Base-by-base conservation (phyloP, 1,140 invertebrate genomes). In the Bombus vancouverensis region DNA sequence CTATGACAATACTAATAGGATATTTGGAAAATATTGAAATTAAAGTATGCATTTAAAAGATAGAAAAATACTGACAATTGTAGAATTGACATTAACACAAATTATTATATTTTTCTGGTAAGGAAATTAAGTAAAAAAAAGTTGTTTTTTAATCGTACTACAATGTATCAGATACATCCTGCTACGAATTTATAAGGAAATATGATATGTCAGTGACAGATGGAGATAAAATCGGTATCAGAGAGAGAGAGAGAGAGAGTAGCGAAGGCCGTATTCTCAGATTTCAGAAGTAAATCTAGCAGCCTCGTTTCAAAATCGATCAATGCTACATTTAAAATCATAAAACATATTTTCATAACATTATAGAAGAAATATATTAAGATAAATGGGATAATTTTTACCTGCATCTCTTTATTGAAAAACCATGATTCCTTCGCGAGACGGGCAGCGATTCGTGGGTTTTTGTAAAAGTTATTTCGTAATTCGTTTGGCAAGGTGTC, bases 371-470 rank as follows among this genome's bases (percentile, higher is more conserved):
- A 5, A 34, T 4, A 25, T 32, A 10, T 13, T 25, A 53, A 53
- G 25, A 47, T 25, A 25, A 53, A 74, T 0, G 6, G 18, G 66
- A 76, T 42, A 71, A 12, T 77, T 68, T 85, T 68, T 86, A 94
- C 94, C 74, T 96, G 97, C 93, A 96, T 96, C 93, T 98, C 97
- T 91, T 97, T 97, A 75, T 96, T 95, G 0, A 96, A 95, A 78
- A 97, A 96, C 97, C 97, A 97, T 3, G 97, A 97, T 89, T 97
- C 97, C 89, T 97, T 96, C 2, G 97, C 97, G 10, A 98, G 94
- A 2, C 95, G 96, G 25, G 96, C 96, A 25, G 97, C 97, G 13
- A 97, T 96, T 12, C 94, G 92, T 0, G 97, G 97, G 94, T 98
- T 97, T 88, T 97, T 97, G 91, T 97, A 98, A 92, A 98, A 98